Base-by-base conservation (phyloP, 2,113 vertebrate species). In the Ictalurus punctatus region DNA sequence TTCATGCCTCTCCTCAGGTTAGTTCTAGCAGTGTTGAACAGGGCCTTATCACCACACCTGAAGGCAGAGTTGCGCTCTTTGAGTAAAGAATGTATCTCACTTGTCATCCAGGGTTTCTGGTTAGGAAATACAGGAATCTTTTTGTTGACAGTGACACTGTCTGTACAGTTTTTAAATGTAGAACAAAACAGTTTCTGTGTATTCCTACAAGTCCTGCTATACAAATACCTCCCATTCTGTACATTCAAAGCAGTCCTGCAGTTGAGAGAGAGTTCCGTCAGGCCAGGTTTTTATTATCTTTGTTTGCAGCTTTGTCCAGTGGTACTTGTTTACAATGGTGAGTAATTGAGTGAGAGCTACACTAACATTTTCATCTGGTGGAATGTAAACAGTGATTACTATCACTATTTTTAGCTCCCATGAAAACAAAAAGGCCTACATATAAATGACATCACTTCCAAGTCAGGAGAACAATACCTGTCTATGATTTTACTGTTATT, bases 141-240 rank as follows among this genome's bases (percentile, higher is more conserved):
- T 56, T 71, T 85, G n/a, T 87, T 73, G 37, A 80, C 74, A 23
- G 74, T 80, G 58, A 87, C 74, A 21, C 30, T 65, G 40, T 80
- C 74, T 21, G 27, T 82, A 48, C 61, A 87, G 86, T 87, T 87
- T 61, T 81, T 81, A 56, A 56, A 56, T 56, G 14, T 16, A 56
- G 14, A 13, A 56, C 56, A 56, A 14, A 3, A 56, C 14, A 16
- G 56, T 56, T 13, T 56, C 56, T 16, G 56, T 16, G 56, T 16
- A 56, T 16, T 16, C 1, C 56, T 56, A 13, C 14, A 56, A 14
- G 56, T 56, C 12, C 56, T 56, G 56, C 13, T 56, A 3, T 56
- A 14, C 14, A 16, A 56, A 56, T 14, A 56, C 14, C 56, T 14
- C 56, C 56, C 56, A 56, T 3, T 13, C 56, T 16, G 56, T 56